phyloP scores from a whole-genome alignment of 2,888 invertebrate genomes.

The Pteria penguin region DNA sequence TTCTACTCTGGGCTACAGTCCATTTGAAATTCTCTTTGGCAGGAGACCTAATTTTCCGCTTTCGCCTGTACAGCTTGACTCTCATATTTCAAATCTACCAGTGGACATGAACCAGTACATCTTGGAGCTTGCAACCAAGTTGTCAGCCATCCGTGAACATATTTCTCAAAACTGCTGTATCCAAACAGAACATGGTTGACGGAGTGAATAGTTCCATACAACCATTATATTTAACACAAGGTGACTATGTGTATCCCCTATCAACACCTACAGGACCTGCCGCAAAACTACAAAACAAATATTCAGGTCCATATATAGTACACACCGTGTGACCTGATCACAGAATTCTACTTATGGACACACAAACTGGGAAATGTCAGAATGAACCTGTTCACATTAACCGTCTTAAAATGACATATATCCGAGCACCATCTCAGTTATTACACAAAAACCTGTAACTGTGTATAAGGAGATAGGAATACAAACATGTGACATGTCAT shows the following conservation, averaged over 20 bases:
- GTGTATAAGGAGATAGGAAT: background rate
- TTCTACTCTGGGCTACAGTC: background rate
- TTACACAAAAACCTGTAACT: slow-evolving; percentile 3
- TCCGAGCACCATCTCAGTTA: slow-evolving; percentile 20
- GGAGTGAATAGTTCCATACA: background rate
- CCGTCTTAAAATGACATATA: slow-evolving; percentile 24
- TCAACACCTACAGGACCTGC: slow-evolving; percentile 10
- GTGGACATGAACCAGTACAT: slow-evolving; percentile 8
- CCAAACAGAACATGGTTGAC: slow-evolving; percentile 14
- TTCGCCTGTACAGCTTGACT: background rate
- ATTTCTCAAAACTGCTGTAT: slow-evolving; percentile 3
- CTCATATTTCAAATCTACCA: background rate
- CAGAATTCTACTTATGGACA: slow-evolving; percentile 9
- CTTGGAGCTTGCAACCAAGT: background rate
- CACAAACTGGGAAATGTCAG: background rate
- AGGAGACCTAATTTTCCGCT: background rate
- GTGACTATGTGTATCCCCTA: slow-evolving; percentile 24
- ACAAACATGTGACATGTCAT: background rate
- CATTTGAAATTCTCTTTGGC: slow-evolving; percentile 2
- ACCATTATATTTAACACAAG: background rate
- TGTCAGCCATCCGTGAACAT: slow-evolving; percentile 9
- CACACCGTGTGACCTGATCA: slow-evolving; percentile 10
- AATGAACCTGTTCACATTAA: slow-evolving; percentile 18
- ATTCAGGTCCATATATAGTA: slow-evolving; percentile 22
- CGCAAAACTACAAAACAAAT: slow-evolving; percentile 14